Evolutionary conservation across 2,888 invertebrate genomes (phyloP).

Genomic region (Drosophila prolongata): DNA sequence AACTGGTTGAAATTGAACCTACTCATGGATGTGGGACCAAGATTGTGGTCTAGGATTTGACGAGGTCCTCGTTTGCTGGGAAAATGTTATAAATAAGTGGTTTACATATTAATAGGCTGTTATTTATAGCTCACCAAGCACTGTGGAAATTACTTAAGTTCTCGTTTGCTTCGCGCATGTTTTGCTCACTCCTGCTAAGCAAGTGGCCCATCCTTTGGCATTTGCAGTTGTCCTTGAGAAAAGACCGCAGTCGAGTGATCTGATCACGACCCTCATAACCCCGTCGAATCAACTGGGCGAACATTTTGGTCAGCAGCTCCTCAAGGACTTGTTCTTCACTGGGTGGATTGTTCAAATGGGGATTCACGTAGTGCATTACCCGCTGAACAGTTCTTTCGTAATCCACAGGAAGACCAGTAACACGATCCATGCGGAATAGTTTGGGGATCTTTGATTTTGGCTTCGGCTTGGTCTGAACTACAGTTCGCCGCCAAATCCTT

Average conservation of each 20-base stretch:
- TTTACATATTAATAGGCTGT: neutral
- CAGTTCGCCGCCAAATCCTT: conserved; percentile 55
- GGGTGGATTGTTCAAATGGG: conserved; percentile 22
- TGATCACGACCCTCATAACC: neutral
- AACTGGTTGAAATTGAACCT: conserved; percentile 64
- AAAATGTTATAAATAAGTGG: neutral
- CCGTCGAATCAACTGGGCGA: conserved; percentile 22
- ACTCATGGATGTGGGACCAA: conserved; percentile 45
- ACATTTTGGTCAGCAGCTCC: conserved; percentile 25
- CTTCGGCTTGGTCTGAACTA: conserved; percentile 42
- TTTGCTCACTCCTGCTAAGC: too few species aligned
- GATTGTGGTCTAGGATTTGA: neutral
- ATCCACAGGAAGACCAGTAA: conserved; percentile 62
- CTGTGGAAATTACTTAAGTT: conserved; percentile 45
- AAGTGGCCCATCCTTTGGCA: too few species aligned
- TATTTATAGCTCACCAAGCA: conserved; percentile 53
- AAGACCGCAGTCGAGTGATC: neutral
- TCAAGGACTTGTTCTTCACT: conserved; percentile 40
- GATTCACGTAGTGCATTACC: conserved; percentile 67
- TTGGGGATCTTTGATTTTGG: conserved; percentile 29
- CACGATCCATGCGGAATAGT: conserved; percentile 53
- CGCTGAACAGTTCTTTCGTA: conserved; percentile 60
- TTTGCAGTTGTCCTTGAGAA: conserved; percentile 4
- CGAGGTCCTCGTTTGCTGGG: conserved; percentile 54
- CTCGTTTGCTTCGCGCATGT: conserved; percentile 1